phyloP scores from a whole-genome alignment of 1,140 invertebrate species.

The Eriocheir sinensis region DNA sequence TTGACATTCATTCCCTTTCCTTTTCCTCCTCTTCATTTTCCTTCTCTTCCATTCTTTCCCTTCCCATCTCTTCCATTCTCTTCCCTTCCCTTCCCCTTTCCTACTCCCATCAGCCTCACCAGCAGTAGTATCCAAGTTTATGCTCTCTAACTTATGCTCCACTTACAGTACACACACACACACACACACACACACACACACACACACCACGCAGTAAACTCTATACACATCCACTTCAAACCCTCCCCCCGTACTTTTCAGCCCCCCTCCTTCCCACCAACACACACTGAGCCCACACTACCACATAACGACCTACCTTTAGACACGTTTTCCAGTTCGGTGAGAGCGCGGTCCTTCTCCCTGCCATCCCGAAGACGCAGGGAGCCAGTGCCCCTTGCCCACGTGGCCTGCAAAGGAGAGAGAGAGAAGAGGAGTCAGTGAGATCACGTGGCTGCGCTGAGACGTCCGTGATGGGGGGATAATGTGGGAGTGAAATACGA shows the following conservation, averaged over 20 bases:
- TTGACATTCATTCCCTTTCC: no score
- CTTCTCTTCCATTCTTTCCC: no score
- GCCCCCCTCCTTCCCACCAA: neutral
- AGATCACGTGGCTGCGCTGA: neutral
- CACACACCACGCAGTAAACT: neutral
- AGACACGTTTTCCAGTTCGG: slow-evolving; percentile 67
- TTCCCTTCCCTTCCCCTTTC: neutral
- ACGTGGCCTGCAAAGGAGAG: slow-evolving; percentile 44
- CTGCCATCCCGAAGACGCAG: slow-evolving; percentile 66
- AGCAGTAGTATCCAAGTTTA: neutral
- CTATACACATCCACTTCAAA: no score
- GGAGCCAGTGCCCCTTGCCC: slow-evolving; percentile 62
- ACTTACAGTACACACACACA: neutral
- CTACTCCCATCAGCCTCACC: no score
- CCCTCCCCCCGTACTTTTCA: no score
- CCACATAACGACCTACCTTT: slow-evolving; percentile 46
- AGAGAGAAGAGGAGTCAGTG: neutral
- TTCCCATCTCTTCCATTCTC: no score
- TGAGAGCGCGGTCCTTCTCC: slow-evolving; percentile 65
- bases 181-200: slow-evolving; percentile 4
- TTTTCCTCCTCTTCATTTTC: no score
- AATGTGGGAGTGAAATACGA: neutral
- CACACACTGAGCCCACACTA: no score
- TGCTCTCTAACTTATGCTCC: neutral
- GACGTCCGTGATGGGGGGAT: neutral